Evolutionary conservation across 2,888 invertebrate species (phyloP).

Genomic region (Salticus scenicus): DNA sequence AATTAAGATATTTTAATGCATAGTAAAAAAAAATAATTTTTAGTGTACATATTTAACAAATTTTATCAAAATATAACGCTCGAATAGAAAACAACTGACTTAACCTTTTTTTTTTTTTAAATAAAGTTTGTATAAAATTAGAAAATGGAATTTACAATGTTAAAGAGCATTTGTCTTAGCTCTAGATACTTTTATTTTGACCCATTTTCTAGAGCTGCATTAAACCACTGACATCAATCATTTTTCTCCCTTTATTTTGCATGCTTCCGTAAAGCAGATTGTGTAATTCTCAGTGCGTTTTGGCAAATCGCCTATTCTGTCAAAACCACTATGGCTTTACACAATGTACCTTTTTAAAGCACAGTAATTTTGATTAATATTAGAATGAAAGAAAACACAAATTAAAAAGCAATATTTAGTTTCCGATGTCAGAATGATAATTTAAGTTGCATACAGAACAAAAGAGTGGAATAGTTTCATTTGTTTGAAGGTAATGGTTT

Average conservation of each 20-base stretch:
- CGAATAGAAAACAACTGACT: too few relatives aligned
- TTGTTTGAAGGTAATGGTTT: too few relatives aligned
- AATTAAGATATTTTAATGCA: too few relatives aligned
- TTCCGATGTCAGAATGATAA: background rate
- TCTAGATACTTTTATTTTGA: background rate
- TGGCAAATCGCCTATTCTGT: background rate
- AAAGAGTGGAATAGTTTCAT: too few relatives aligned
- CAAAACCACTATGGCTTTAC: slow-evolving; percentile 15
- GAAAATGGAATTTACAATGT: too few relatives aligned
- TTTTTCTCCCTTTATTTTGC: background rate
- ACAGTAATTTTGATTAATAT: slow-evolving; percentile 5
- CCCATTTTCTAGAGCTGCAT: background rate
- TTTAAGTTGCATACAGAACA: background rate
- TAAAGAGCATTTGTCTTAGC: too few relatives aligned
- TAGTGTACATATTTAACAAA: too few relatives aligned
- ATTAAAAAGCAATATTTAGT: slow-evolving; percentile 3
- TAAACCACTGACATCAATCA: background rate
- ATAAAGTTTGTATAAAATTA: too few relatives aligned
- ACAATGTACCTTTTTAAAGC: background rate
- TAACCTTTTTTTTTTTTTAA: too few relatives aligned
- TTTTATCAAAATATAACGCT: too few relatives aligned
- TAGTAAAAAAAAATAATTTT: too few relatives aligned
- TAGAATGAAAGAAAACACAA: background rate
- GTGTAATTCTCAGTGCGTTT: slow-evolving; percentile 5
- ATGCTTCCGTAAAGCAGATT: slow-evolving; percentile 9